Evolutionary conservation across 2,888 invertebrate species (phyloP), one percentile per base, ranked within the genome.

Genomic region (Megalurothrips usitatus): DNA sequence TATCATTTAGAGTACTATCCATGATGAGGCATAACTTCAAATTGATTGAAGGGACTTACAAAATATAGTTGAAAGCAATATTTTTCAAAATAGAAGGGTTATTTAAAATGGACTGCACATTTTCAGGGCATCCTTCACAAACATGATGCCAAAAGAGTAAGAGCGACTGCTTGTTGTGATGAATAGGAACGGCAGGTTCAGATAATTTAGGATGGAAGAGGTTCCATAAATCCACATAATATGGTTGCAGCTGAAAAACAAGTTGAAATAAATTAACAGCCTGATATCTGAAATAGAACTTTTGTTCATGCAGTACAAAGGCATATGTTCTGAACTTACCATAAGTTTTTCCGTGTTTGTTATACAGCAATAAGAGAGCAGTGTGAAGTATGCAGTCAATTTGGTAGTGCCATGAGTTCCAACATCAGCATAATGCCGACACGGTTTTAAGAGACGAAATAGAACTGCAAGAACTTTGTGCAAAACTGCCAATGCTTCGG

Each of bases 1-100:
- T 58, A 49, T 23, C 14, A 48, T 49, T 26, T 17, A 43, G 26
- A 19, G 19, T 68, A 26, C 43, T 43, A 80, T 23, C 11, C 26
- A 48, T 47, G n/a, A 3, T 23, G 75, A 43, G 11, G 78, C 80
- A 79, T 63, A 81, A 79, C 79, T 79, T 58, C n/a, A 17, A 34
- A 79, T 63, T 47, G 26, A 79, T 81, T 78, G 81, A 75, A 49
- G 63, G 34, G 80, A 91, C 94, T 92, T 89, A 97, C 96, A 97
- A 89, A 87, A 97, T 97, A 86, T 97, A 97, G 88, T 97, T 98
- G 89, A 96, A 97, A 83, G 96, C 97, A 87, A 98, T 96, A 87
- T 98, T 96, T 88, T 97, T 96, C 79, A 94, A 94, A 83, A 97
- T 94, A 85, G 94, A 92, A 78, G 93, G 92, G 88, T 96, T 96